These are phyloP conservation scores for Tetramorium alpestre DNA, from an alignment of 1,140 invertebrate species.

Conservation along the genomic window DNA sequence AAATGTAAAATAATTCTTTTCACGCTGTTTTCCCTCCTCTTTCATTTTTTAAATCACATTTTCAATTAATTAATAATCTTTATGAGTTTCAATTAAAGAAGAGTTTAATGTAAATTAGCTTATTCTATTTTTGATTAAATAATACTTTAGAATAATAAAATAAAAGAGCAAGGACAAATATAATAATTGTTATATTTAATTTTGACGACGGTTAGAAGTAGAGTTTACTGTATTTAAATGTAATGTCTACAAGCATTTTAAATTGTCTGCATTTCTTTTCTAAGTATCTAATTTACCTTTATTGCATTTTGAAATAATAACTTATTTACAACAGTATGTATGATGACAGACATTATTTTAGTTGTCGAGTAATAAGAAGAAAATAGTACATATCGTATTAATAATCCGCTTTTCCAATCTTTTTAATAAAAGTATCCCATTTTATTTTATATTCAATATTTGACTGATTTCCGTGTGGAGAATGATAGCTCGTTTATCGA, in stretches of 20 bases:
- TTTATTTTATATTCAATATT: slow-evolving; percentile 23
- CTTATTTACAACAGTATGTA: not conserved
- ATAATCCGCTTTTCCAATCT: not conserved
- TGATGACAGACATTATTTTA: not conserved
- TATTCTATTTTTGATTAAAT: not conserved
- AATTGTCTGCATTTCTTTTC: not conserved
- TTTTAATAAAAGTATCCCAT: not conserved
- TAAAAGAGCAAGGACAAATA: not conserved
- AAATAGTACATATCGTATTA: not conserved
- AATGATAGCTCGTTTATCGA: slow-evolving; percentile 48
- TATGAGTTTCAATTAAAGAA: not conserved
- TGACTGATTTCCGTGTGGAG: not conserved
- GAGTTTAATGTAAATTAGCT: not conserved
- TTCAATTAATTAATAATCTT: slow-evolving; percentile 19
- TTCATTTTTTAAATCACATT: not conserved
- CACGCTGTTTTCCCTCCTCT: not conserved
- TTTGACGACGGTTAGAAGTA: not conserved
- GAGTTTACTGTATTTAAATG: not conserved
- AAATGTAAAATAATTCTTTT: slow-evolving; percentile 55
- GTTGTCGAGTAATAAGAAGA: not conserved
- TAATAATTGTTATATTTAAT: not conserved
- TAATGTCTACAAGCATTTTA: not conserved
- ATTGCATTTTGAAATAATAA: not conserved
- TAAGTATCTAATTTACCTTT: not conserved
- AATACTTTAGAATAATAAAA: not conserved